Percentiles rank a stretch among this genome's conserved stretches.
Evolutionary conservation across 2,113 vertebrate genomes (phyloP).

Genomic region (Gambusia holbrooki): DNA sequence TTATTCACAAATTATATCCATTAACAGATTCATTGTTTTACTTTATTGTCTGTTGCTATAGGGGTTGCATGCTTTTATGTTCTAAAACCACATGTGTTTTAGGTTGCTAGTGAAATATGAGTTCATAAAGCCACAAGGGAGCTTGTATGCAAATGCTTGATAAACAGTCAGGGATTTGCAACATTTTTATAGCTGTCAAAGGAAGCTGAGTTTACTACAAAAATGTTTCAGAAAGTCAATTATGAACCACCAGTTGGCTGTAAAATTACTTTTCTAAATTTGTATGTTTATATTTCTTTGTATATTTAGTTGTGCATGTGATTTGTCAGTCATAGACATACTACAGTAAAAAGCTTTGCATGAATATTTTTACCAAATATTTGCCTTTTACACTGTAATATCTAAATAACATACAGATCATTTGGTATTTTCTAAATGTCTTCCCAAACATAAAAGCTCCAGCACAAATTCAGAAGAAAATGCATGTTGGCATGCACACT

Average conservation of each 20-base stretch:
- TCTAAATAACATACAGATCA: background rate
- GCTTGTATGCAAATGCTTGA: too few species aligned
- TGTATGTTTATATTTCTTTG: too few species aligned
- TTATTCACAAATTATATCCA: background rate
- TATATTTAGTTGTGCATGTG: too few species aligned
- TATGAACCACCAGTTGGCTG: too few species aligned
- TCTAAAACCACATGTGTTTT: background rate
- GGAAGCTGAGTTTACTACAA: too few species aligned
- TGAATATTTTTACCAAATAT: background rate
- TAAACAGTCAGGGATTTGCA: too few species aligned
- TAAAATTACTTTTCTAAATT: too few species aligned
- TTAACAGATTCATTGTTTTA: background rate
- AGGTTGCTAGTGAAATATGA: background rate
- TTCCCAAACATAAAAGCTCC: background rate
- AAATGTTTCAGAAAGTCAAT: too few species aligned
- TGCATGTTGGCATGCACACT: background rate
- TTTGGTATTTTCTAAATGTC: background rate
- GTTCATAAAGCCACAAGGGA: background rate
- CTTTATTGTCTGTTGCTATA: background rate
- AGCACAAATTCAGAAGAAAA: constrained; percentile 4
- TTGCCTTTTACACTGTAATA: background rate
- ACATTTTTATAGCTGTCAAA: too few species aligned
- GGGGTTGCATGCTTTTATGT: too few species aligned
- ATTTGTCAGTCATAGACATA: too few species aligned
- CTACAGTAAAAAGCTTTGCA: too few species aligned